Evolutionary conservation across 2,888 invertebrate genomes (phyloP).

Genomic region (Amiota mariae): DNA sequence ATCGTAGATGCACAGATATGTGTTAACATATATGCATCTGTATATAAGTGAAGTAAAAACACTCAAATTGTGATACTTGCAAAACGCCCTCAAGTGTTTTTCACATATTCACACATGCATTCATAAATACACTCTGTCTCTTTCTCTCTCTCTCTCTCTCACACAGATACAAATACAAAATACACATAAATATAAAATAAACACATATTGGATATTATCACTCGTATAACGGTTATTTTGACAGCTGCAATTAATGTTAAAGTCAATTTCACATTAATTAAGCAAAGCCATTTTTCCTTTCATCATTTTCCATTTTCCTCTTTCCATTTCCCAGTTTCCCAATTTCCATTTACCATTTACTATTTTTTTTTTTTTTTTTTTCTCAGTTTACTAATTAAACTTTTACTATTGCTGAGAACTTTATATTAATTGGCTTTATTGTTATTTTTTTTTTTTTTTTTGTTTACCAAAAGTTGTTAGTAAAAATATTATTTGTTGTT

Average conservation of each 20-base stretch:
- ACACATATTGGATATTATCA: no score
- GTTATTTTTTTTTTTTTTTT: no score
- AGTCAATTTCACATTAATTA: constrained; percentile 40
- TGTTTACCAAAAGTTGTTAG: no score
- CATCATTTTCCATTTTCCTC: no score
- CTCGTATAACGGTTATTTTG: constrained; percentile 33
- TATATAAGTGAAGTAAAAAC: not conserved
- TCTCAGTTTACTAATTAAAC: no score
- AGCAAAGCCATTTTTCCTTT: not conserved
- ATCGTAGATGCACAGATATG: not conserved
- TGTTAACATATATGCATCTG: not conserved
- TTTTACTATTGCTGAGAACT: no score
- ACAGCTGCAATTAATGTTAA: constrained; percentile 47
- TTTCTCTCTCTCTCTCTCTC: no score
- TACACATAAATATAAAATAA: constrained; percentile 2
- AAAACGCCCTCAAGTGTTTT: not conserved
- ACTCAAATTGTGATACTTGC: not conserved
- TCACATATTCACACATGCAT: constrained; percentile 41
- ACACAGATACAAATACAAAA: constrained; percentile 32
- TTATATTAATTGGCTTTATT: no score
- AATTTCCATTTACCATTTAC: no score
- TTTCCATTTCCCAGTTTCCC: no score
- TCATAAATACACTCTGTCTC: constrained; percentile 52
- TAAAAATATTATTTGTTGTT: no score
- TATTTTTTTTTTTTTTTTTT: no score